Base-by-base conservation (phyloP, 2,113 vertebrate genomes). In the Raja brachyura region DNA sequence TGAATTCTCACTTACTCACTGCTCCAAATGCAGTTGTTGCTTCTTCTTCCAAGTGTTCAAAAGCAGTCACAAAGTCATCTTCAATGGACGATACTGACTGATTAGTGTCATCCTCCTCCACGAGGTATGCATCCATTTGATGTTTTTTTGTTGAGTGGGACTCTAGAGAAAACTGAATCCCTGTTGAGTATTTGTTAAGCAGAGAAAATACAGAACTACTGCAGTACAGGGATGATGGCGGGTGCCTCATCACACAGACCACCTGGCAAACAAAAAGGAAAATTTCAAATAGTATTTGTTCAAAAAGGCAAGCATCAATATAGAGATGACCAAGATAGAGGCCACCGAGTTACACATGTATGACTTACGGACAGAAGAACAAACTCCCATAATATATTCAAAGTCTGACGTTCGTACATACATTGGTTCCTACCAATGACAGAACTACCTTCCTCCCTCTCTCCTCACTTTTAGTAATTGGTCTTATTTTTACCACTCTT, bases 71-170 rank as follows among this genome's bases (percentile, higher is more conserved):
- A 95, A 99, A 99, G 96, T 99, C 99, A 94, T 99, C 99, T 93
- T 99, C 99, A 54, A 99, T 99, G 63, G 99, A 99, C 63, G 98
- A 99, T 81, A 99, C 98, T 0, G 99, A 99, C 93, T 98, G 98
- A 96, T 98, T 99, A 78, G 98, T 99, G 95, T 99, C 98, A 70
- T 99, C 98, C 0, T 99, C 98, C 93, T 99, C 98, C 13, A 96
- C 95, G 25, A 96, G 96, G 93, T 95, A 94, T 93, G 95, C 31
- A 93, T 97, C 97, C 2, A 95, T 95, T 8, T 94, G 86, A 61
- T 93, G 94, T 93, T 96, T 97, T 93, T 96, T 97, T 18, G 94
- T 94, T 78, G 96, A 95, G 79, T 96, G 96, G 9, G 97, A 96
- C 95, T 99, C 98, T 95, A 98, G 68, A 7, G 97, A 95, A 0